These are phyloP conservation scores for Sylvilagus bachmani DNA, from an alignment of 2,113 vertebrate species.

Conservation along the genomic window DNA sequence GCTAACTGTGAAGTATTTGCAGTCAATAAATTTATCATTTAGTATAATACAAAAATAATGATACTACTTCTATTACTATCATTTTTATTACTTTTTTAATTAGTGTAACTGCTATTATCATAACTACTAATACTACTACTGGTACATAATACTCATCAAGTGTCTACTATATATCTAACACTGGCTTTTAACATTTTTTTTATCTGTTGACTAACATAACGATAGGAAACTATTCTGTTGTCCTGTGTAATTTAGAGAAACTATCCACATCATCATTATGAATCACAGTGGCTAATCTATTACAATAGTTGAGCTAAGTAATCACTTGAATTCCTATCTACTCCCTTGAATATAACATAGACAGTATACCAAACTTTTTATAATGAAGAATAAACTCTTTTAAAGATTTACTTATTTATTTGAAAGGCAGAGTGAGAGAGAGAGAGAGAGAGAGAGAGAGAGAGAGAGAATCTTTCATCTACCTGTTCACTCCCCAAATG, in stretches of 20 bases:
- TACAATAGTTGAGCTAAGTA: background rate
- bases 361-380: background rate
- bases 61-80: background rate
- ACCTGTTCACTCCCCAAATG: too few relatives aligned
- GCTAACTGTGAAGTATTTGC: background rate
- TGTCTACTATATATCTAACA: background rate
- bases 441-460: too few relatives aligned
- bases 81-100: background rate
- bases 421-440: too few relatives aligned
- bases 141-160: background rate
- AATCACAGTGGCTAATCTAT: background rate
- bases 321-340: slow-evolving; percentile 29
- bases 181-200: background rate
- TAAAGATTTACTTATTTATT: too few relatives aligned
- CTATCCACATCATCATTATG: background rate
- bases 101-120: background rate
- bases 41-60: background rate
- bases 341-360: background rate
- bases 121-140: background rate
- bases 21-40: slow-evolving; percentile 25
- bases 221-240: background rate
- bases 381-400: background rate
- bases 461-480: too few relatives aligned
- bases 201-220: background rate
- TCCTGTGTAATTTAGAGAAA: background rate